Conservation (phyloP, 2,113 vertebrate genomes). For the Anoura caudifer region DNA sequence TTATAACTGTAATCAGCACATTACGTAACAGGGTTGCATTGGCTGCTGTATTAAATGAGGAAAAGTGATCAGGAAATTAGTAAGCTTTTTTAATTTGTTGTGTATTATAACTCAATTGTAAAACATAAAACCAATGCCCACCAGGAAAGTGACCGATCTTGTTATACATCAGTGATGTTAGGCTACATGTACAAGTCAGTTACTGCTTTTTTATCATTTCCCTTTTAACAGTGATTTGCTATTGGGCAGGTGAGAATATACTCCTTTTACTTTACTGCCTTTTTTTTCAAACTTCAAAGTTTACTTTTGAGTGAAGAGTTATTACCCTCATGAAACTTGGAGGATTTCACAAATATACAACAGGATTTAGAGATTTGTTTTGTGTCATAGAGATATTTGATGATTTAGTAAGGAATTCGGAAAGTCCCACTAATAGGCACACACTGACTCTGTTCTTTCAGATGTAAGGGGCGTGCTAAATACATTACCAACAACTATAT, state of each 20-base stretch:
- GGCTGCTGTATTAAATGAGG: not conserved
- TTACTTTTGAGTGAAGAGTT: constrained; percentile 22
- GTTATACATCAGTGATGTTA: not conserved
- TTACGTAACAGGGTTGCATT: not conserved
- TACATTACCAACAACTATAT: constrained; percentile 11
- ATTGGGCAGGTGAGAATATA: not conserved
- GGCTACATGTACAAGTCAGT: not conserved
- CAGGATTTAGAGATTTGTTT: not conserved
- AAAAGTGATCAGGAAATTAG: not conserved
- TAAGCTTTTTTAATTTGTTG: not conserved
- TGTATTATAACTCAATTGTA: not conserved
- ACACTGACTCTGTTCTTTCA: constrained; percentile 19
- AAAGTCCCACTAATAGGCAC: not conserved
- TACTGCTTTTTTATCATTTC: constrained; percentile 11
- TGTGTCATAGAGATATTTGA: not conserved
- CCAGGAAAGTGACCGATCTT: not conserved
- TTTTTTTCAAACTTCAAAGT: constrained; percentile 14
- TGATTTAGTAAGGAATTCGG: not conserved
- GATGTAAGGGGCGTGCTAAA: not conserved
- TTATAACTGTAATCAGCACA: not conserved
- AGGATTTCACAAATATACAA: constrained; percentile 20
- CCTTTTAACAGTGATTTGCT: constrained; percentile 29
- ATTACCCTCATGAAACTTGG: constrained; percentile 5
- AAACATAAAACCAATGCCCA: not conserved
- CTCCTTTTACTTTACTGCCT: not conserved